Base-by-base conservation (phyloP, 2,888 invertebrate species). In the Tupiocoris notatus region DNA sequence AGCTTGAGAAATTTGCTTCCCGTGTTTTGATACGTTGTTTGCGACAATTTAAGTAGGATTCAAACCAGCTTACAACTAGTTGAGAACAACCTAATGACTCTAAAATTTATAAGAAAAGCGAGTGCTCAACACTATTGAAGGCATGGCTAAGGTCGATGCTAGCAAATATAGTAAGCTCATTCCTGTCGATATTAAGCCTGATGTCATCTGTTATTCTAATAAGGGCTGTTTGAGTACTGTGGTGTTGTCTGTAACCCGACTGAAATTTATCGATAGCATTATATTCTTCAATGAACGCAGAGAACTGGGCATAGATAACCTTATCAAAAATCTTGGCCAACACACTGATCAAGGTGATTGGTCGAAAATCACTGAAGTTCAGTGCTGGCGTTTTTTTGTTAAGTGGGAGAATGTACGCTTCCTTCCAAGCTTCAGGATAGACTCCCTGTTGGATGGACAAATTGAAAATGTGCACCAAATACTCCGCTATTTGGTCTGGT, bases 61-160 rank as follows among this genome's bases (percentile, higher is more conserved):
- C 2, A 6, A 64, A 64, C 64, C 64, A 64, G 12, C 17, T 22
- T 9, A 64, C 16, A 9, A 6, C 22, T 1, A 2, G 1, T 18
- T 24, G n/a, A 2, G 9, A 0, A 2, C 3, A 64, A 2, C 64
- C 64, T 1, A 64, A 24, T n/a, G 1, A 16, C 0, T n/a, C 7
- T 0, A 64, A 24, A 0, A 64, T 64, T 16, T 23, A 0, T 12
- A 64, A n/a, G 0, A 24, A 0, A 1, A 64, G 2, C 24, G 9
- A n/a, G 17, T 24, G 64, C 1, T 64, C 64, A 1, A 64, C n/a
- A 64, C 64, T 64, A 9, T 64, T 64, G 17, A 64, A 64, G 2
- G 64, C 64, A n/a, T 64, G 64, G 23, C 64, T 64, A 7, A 64
- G n/a, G 25, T 64, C 64, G 23, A 64, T 22, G 24, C 64, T n/a